Evolutionary conservation across 2,888 invertebrate species (phyloP), one percentile per base, ranked within the genome.

Genomic region (Macrophya alboannulata): DNA sequence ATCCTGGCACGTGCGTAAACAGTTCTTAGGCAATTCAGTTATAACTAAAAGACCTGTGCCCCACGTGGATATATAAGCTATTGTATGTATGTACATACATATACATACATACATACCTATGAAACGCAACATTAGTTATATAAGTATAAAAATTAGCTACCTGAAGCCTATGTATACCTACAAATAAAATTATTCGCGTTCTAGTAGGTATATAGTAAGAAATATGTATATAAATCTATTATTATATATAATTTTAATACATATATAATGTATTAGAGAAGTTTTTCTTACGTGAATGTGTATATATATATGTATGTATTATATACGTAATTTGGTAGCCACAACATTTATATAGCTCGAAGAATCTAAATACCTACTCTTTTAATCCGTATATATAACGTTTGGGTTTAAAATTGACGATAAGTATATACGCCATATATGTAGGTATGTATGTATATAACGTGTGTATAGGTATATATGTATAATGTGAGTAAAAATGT

Each of bases 1-100:
- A 92, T 92, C 93, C 93, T 93, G 93, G 92, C 92, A 92, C 93
- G 93, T 93, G 93, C 91, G 91, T 91, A 92, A 93, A 93, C 93
- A 92, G 87, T 85, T 88, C 89, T 90, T 89, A 88, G 88, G 89
- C 88, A 89, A 89, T 89, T 89, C 88, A 84, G 84, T 84, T 84
- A 86, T 31, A 31, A 31, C 86, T 62, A 62, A 85, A 72, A 74
- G 72, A 74, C 68, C 65, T 72, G 74, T 84, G 85, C 82, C 71
- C 45, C 48, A 48, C 45, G 21, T 15, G 21, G 10, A 45, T 74
- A 25, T 15, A 62, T 25, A 62, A 31, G 31, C 31, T 31, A 31
- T 31, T 31, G 31, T 31, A 31, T 62, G 1, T 62, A 62, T n/a
- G 17, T 62, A 62, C n/a, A 25, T 62, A 62, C n/a, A n/a, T 62